Evolutionary conservation across 1,140 invertebrate genomes (phyloP).

Genomic region (Drosophila setifemur): DNA sequence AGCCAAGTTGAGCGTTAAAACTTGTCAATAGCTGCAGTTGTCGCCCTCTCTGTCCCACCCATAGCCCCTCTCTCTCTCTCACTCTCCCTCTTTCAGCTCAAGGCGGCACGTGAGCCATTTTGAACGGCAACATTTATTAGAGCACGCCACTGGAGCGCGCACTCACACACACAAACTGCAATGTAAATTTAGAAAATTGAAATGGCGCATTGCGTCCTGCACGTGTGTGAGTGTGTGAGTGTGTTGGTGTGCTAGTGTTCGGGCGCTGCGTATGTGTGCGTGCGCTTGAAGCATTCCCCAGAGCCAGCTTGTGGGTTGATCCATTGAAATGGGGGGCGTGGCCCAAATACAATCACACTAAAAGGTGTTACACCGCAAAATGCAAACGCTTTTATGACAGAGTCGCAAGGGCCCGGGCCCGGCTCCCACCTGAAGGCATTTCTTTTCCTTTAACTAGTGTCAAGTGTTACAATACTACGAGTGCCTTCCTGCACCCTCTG

Average conservation of each 20-base stretch:
- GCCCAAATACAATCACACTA: constrained; percentile 62
- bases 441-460: constrained; percentile 41
- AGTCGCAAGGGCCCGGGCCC: constrained; percentile 6
- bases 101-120: constrained; percentile 45
- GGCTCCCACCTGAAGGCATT: constrained; percentile 10
- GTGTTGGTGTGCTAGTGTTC: neutral
- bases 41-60: neutral
- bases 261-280: neutral
- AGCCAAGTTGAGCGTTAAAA: constrained; percentile 56
- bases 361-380: constrained; percentile 67
- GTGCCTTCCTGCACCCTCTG: constrained; percentile 3
- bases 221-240: constrained; percentile 1
- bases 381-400: constrained; percentile 57
- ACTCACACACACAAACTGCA: constrained; percentile 13
- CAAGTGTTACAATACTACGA: constrained; percentile 18
- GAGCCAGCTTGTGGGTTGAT: constrained; percentile 15
- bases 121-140: constrained; percentile 43
- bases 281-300: constrained; percentile 23
- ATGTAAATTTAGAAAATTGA: constrained; percentile 58
- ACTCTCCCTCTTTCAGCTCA: no score
- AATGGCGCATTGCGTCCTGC: constrained; percentile 55
- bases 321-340: constrained; percentile 14
- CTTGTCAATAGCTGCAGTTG: constrained; percentile 45
- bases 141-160: constrained; percentile 22
- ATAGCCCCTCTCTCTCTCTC: neutral